Percentiles rank a stretch among this genome's conserved stretches.
Evolutionary conservation across 2,113 vertebrate genomes (phyloP).

Genomic region (Hydropotes inermis): DNA sequence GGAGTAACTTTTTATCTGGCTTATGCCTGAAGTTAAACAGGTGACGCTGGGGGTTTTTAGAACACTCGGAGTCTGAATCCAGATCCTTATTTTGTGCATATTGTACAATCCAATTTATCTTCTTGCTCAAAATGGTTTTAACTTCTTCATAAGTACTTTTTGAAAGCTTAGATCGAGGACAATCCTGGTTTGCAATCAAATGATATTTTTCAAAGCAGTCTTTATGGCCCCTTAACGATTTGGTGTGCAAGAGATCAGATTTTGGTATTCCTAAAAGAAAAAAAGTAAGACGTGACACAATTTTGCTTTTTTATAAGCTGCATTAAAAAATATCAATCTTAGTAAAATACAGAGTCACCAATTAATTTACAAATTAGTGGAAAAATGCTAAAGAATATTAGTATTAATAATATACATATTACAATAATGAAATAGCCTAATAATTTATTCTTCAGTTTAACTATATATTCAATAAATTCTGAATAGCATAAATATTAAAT

Average conservation of each 20-base stretch:
- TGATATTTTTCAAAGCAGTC: constrained; percentile 99
- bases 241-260: constrained; percentile 88
- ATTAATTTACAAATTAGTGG: background rate
- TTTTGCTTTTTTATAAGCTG: background rate
- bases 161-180: constrained; percentile 89
- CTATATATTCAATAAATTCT: background rate
- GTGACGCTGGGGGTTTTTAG: constrained; percentile 83
- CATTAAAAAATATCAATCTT: background rate
- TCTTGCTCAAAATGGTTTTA: constrained; percentile 94
- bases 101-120: constrained; percentile 94
- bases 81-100: constrained; percentile 96
- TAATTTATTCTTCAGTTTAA: background rate
- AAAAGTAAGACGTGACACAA: constrained; percentile 13
- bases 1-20: constrained; percentile 87
- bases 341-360: background rate
- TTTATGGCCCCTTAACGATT: constrained; percentile 94
- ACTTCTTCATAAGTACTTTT: constrained; percentile 94
- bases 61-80: constrained; percentile 84
- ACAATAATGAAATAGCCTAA: background rate
- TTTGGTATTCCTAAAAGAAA: constrained; percentile 82
- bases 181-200: constrained; percentile 96
- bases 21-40: constrained; percentile 90
- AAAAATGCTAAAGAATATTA: background rate
- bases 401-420: background rate
- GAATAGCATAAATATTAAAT: background rate